Base-by-base conservation (phyloP, 2,888 invertebrate genomes). In the Serripes groenlandicus region DNA sequence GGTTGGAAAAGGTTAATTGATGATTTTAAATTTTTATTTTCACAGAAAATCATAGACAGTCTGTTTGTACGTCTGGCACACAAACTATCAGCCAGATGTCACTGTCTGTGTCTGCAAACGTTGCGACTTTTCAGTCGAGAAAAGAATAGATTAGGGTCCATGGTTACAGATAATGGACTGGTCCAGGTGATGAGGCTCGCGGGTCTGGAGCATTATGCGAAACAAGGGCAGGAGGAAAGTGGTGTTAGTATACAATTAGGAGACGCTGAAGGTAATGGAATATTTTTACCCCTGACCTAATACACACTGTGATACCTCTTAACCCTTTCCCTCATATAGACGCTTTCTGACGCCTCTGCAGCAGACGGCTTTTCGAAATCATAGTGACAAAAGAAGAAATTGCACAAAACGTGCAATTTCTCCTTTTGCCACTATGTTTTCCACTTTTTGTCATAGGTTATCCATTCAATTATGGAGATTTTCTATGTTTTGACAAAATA, bases 101-200 rank as follows among this genome's bases (percentile, higher is more conserved):
- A 90, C 72, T 79, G 85, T 34, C 73, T 88, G 21, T 91, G 92
- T 80, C 89, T 94, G 74, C 91, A 93, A 73, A 91, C 92, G 5
- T 79, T 94, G 62, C 89, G 94, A 64, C 91, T 94, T 60, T 86
- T 94, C 72, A 93, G 93, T 72, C 90, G 94, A 4, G 94, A 94
- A 81, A 94, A 93, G 80, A 81, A 86, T n/a, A 89, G 92, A 69
- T 88, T 93, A 56, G 93, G 92, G 52, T 79, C 88, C 18, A 86
- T 94, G 87, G 86, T 90, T 21, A 89, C 90, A n/a, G 93, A 92
- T 26, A 86, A 83, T 49, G 86, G 90, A 11, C 79, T 94, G 15
- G 85, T 83, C 58, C 87, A 91, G 21, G 87, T 94, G 5, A 91
- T 93, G 83, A 87, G 85, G 34, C 90, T 93, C 73, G 92, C 94